Evolutionary conservation across 2,888 invertebrate genomes (phyloP).

Genomic region (Drosophila falleni): DNA sequence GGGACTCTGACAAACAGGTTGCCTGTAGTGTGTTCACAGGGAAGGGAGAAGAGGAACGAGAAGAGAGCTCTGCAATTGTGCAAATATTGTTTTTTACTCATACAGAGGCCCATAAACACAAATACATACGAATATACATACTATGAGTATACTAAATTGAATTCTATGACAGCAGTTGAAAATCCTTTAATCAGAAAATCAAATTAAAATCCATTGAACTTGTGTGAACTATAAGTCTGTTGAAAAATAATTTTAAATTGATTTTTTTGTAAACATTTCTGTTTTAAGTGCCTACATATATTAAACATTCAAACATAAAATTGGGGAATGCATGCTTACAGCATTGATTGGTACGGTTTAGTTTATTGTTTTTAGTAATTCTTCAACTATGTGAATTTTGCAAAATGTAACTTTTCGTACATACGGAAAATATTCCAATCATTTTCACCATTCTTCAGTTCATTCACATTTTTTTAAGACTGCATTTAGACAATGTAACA

Average conservation of each 20-base stretch:
- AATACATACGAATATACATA: slow-evolving; percentile 10
- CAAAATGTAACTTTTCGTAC: background rate
- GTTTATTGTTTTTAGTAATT: slow-evolving; percentile 3
- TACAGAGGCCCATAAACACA: slow-evolving; percentile 20
- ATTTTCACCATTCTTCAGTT: slow-evolving; percentile 9
- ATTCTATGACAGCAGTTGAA: slow-evolving; percentile 15
- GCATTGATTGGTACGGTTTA: slow-evolving; percentile 1
- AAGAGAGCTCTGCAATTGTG: slow-evolving; percentile 51
- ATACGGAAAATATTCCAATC: background rate
- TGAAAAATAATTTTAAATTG: slow-evolving; percentile 16
- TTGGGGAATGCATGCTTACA: slow-evolving; percentile 44
- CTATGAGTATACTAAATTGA: slow-evolving; percentile 6
- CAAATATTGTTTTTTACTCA: slow-evolving; percentile 75
- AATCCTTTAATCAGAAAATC: slow-evolving; percentile 66
- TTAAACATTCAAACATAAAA: background rate
- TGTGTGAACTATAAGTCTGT: slow-evolving; percentile 19
- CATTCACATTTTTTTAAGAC: slow-evolving; percentile 24
- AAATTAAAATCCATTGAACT: slow-evolving; percentile 59
- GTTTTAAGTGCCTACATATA: background rate
- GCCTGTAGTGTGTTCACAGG: slow-evolving; percentile 18
- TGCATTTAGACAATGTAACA: slow-evolving; percentile 34
- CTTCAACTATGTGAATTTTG: background rate
- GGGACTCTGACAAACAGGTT: slow-evolving; percentile 27
- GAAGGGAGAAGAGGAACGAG: slow-evolving; percentile 2
- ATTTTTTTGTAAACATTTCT: background rate